Conservation (phyloP, 2,888 invertebrate genomes). For the Corythucha ciliata region DNA sequence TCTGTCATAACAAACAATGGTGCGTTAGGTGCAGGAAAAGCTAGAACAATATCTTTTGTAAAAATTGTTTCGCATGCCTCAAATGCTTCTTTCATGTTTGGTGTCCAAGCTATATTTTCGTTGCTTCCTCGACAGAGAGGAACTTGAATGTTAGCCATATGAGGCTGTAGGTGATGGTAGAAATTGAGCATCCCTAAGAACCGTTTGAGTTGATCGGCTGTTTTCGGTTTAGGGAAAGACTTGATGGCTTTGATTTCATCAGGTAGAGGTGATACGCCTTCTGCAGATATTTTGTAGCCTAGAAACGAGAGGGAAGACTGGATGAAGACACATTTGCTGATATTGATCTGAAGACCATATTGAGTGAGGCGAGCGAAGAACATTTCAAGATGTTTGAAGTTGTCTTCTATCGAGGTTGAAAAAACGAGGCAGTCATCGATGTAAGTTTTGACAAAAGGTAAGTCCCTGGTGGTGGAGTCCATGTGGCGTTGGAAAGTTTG, state of each 20-base stretch:
- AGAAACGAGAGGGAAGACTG: conserved; percentile 9
- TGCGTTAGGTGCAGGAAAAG: conserved; percentile 38
- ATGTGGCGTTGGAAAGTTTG: conserved; percentile 19
- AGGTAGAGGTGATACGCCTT: conserved; percentile 5
- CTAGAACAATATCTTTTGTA: conserved; percentile 37
- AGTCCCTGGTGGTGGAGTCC: conserved; percentile 2
- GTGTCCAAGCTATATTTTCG: too few relatives aligned
- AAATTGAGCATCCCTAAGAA: conserved; percentile 14
- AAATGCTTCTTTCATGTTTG: conserved; percentile 33
- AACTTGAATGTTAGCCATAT: conserved; percentile 20
- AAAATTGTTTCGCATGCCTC: conserved; percentile 34
- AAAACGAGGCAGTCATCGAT: conserved; percentile 13
- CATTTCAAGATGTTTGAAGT: too few relatives aligned
- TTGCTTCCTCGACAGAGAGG: too few relatives aligned
- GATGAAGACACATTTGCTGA: conserved; percentile 5
- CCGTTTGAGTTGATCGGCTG: not conserved
- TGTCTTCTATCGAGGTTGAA: not conserved
- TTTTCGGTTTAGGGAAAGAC: conserved; percentile 4
- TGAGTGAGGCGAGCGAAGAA: too few relatives aligned
- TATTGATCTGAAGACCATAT: conserved; percentile 13
- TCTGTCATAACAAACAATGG: conserved; percentile 38
- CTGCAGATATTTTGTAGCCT: conserved; percentile 11
- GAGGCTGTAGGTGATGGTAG: not conserved
- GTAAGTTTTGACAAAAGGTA: not conserved
- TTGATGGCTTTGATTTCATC: conserved; percentile 5